These are phyloP conservation scores for Leucophora obtusa DNA, from an alignment of 2,888 invertebrate genomes.

Conservation along the genomic window DNA sequence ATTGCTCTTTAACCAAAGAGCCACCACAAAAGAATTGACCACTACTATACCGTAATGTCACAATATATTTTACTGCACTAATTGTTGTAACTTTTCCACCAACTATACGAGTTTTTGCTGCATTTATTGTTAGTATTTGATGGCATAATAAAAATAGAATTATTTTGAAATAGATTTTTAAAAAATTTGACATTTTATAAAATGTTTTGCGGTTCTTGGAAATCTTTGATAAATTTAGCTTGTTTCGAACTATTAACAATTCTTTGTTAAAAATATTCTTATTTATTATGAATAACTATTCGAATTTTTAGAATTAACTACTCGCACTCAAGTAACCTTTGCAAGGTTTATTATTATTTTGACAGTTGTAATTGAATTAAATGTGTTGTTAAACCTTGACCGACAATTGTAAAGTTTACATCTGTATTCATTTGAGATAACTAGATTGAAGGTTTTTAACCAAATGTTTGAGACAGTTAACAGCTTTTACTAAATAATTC, in stretches of 20 bases:
- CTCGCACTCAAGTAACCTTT: too few relatives aligned
- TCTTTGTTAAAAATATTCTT: background rate
- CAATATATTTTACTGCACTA: constrained; percentile 68
- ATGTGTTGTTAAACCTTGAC: background rate
- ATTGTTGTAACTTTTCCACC: constrained; percentile 68
- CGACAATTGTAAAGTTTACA: background rate
- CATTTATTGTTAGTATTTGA: background rate
- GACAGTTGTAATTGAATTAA: background rate
- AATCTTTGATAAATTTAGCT: background rate
- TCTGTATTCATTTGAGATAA: too few relatives aligned
- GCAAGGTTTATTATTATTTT: background rate
- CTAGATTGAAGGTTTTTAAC: too few relatives aligned
- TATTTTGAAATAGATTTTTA: background rate
- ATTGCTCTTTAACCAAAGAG: constrained; percentile 68
- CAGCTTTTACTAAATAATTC: too few relatives aligned
- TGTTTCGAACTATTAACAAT: background rate
- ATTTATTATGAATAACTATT: background rate
- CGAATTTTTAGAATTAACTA: too few relatives aligned
- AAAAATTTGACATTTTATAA: background rate
- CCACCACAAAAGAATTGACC: constrained; percentile 74
- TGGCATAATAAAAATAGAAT: background rate
- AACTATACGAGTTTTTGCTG: constrained; percentile 59
- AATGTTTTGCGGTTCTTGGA: background rate
- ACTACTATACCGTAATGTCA: constrained; percentile 66
- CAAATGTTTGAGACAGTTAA: too few relatives aligned